Conservation (phyloP, 2,113 vertebrate species). For the Alosa alosa region DNA sequence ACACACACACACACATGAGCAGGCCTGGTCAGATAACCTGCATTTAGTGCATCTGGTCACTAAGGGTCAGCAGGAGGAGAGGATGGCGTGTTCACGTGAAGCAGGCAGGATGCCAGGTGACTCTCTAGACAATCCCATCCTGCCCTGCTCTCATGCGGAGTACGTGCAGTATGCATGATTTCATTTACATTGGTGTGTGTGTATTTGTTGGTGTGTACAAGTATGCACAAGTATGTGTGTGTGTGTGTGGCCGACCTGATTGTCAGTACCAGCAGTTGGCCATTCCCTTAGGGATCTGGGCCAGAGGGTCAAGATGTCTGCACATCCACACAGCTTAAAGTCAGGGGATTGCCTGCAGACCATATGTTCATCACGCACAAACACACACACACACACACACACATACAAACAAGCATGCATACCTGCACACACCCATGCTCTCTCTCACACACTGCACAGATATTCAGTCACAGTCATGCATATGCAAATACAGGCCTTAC, state of each 20-base stretch:
- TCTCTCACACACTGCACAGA: too few relatives aligned
- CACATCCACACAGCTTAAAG: background rate
- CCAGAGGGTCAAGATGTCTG: background rate
- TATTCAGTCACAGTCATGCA: too few relatives aligned
- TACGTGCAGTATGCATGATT: too few relatives aligned
- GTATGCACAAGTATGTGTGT: too few relatives aligned
- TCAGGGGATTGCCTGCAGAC: background rate
- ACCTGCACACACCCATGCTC: background rate
- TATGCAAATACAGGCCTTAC: too few relatives aligned
- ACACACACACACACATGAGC: background rate
- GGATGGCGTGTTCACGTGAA: too few relatives aligned
- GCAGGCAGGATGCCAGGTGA: too few relatives aligned
- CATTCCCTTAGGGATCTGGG: background rate
- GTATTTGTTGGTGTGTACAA: background rate
- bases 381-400: background rate
- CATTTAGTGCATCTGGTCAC: too few relatives aligned
- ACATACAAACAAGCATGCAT: background rate
- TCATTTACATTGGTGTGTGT: background rate
- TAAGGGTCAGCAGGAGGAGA: too few relatives aligned
- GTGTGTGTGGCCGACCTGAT: background rate
- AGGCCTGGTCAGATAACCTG: background rate
- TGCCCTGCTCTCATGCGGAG: too few relatives aligned
- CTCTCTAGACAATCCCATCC: too few relatives aligned
- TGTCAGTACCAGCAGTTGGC: background rate
- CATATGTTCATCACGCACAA: background rate